These are phyloP conservation scores for Capromys pilorides DNA, from an alignment of 2,797 vertebrate species.

Conservation along the genomic window DNA sequence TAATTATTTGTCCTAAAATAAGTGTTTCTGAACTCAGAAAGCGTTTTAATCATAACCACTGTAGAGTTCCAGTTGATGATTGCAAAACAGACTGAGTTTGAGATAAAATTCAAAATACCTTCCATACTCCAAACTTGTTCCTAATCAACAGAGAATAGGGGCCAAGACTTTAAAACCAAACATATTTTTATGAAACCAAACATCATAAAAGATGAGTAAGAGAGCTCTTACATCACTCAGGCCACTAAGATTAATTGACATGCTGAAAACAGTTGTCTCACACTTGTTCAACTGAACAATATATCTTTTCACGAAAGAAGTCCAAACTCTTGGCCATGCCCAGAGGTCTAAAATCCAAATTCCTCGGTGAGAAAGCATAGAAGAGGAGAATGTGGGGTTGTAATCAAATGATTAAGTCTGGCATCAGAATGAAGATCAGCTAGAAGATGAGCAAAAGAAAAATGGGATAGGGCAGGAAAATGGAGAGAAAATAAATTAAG, in stretches of 20 bases:
- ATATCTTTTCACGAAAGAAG: conserved; percentile 70
- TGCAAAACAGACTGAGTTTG: conserved; percentile 79
- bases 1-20: conserved; percentile 64
- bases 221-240: conserved; percentile 73
- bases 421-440: neutral
- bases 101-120: conserved; percentile 78
- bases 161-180: conserved; percentile 81
- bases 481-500: neutral
- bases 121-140: conserved; percentile 79
- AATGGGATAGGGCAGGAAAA: neutral
- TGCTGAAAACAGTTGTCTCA: conserved; percentile 80
- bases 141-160: conserved; percentile 71
- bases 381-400: conserved; percentile 28
- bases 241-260: conserved; percentile 72
- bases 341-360: conserved; percentile 58
- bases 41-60: conserved; percentile 74
- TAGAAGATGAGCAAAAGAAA: neutral
- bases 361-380: conserved; percentile 67
- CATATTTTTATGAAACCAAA: conserved; percentile 79
- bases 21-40: conserved; percentile 79
- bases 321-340: conserved; percentile 65
- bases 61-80: conserved; percentile 77
- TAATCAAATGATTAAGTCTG: conserved; percentile 43
- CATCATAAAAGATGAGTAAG: conserved; percentile 74
- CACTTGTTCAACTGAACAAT: conserved; percentile 81